These are phyloP conservation scores for Athalia circularis DNA, from an alignment of 2,888 invertebrate genomes.

Conservation along the genomic window DNA sequence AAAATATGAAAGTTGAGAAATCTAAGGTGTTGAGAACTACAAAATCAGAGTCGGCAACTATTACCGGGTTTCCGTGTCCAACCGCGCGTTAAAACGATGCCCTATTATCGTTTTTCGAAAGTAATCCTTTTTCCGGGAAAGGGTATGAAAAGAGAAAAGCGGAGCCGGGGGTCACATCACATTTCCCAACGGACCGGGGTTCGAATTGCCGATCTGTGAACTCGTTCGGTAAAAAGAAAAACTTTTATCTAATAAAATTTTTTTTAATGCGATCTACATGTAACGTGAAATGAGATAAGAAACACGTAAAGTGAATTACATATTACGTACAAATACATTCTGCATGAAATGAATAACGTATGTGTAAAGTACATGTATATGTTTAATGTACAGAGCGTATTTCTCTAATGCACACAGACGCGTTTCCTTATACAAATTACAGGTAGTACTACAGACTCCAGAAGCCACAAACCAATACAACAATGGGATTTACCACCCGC, in stretches of 20 bases:
- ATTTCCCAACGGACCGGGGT: conserved; percentile 12
- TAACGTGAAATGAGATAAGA: background rate
- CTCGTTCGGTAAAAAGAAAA: background rate
- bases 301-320: background rate
- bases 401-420: too few species aligned
- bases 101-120: conserved; percentile 16
- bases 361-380: background rate
- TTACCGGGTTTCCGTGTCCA: too few species aligned
- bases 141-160: too few species aligned
- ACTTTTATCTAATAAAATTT: conserved; percentile 7
- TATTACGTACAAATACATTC: background rate
- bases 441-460: too few species aligned
- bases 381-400: background rate
- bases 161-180: too few species aligned
- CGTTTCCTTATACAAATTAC: too few species aligned
- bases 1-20: too few species aligned
- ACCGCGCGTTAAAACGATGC: too few species aligned
- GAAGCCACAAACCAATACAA: too few species aligned
- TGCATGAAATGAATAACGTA: background rate
- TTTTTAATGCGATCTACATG: background rate
- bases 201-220: background rate
- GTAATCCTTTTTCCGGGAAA: background rate
- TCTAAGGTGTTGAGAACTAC: too few species aligned
- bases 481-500: too few species aligned
- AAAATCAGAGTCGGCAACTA: too few species aligned